Evolutionary conservation across 2,113 vertebrate species (phyloP).

Genomic region (Sarotherodon lohbergeri): DNA sequence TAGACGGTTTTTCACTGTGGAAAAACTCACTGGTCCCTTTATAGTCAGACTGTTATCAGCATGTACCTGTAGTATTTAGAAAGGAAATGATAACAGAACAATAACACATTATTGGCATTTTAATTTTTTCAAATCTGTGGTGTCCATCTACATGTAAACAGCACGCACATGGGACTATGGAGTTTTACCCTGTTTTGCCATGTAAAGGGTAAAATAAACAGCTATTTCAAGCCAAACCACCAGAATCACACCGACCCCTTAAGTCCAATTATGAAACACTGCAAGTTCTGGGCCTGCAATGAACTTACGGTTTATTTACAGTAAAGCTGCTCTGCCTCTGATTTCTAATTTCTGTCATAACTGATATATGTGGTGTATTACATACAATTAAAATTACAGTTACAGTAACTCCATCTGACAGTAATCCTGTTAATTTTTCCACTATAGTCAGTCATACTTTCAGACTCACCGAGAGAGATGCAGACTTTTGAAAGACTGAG

Average conservation of each 20-base stretch:
- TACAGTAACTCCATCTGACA: conserved; percentile 27
- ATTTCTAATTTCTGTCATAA: background rate
- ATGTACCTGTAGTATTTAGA: conserved; percentile 41
- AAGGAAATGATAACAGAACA: conserved; percentile 3
- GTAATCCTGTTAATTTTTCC: conserved; percentile 20
- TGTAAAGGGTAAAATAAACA: background rate
- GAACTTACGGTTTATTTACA: background rate
- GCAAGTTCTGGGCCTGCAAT: background rate
- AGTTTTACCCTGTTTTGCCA: background rate
- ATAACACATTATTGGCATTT: background rate
- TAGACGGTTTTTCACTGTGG: conserved; percentile 76
- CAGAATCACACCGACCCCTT: background rate
- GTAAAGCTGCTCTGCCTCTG: background rate
- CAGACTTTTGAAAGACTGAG: conserved; percentile 75
- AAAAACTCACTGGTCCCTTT: conserved; percentile 81
- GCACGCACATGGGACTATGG: background rate
- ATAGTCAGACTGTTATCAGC: conserved; percentile 58
- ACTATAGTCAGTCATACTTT: background rate
- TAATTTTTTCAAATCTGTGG: background rate
- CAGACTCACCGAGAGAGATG: conserved; percentile 78
- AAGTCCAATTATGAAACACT: background rate
- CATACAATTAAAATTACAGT: conserved; percentile 4
- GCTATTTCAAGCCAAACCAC: background rate
- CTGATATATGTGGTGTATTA: background rate
- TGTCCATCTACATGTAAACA: background rate